A percentile compares a stretch with the other conserved stretches of the same genome.
Conservation (phyloP, 2,888 invertebrate genomes). For the Oscheius sp. region DNA sequence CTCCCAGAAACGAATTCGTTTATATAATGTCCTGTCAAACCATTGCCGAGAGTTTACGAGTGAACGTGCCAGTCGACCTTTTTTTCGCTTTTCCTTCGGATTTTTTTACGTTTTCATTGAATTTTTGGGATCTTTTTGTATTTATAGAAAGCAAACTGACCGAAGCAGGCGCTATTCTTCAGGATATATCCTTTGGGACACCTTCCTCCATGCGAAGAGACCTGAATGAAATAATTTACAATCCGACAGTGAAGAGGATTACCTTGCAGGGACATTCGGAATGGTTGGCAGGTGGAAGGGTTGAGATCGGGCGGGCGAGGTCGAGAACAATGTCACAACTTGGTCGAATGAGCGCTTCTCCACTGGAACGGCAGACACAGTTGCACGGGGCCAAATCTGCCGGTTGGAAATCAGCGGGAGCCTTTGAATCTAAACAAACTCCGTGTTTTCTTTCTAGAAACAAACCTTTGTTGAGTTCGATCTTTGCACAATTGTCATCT, state of each 20-base stretch:
- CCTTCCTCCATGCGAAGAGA: conserved; percentile 57
- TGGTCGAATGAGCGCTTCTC: conserved; percentile 61
- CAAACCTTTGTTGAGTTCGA: conserved; percentile 50
- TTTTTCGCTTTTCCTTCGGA: too few relatives aligned
- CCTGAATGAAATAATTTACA: conserved; percentile 26
- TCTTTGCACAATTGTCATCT: conserved; percentile 57
- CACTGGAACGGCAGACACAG: conserved; percentile 61
- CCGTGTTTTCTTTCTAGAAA: not conserved
- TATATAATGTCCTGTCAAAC: too few relatives aligned
- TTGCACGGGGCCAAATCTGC: conserved; percentile 55
- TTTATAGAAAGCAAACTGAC: too few relatives aligned
- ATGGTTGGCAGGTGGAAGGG: conserved; percentile 64
- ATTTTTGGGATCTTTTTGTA: too few relatives aligned
- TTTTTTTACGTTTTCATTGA: too few relatives aligned
- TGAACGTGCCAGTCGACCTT: too few relatives aligned
- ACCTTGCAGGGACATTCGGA: conserved; percentile 63
- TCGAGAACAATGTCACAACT: conserved; percentile 60
- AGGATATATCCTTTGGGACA: conserved; percentile 61
- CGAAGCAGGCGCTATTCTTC: conserved; percentile 57
- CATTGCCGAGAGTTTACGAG: too few relatives aligned
- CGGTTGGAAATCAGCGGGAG: conserved; percentile 53
- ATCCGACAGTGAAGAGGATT: too few relatives aligned
- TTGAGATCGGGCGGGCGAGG: conserved; percentile 57
- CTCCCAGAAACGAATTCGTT: too few relatives aligned
- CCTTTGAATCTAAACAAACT: conserved; percentile 52